These are phyloP conservation scores for Eupeodes latifasciatus DNA, from an alignment of 2,888 invertebrate species.

Conservation along the genomic window DNA sequence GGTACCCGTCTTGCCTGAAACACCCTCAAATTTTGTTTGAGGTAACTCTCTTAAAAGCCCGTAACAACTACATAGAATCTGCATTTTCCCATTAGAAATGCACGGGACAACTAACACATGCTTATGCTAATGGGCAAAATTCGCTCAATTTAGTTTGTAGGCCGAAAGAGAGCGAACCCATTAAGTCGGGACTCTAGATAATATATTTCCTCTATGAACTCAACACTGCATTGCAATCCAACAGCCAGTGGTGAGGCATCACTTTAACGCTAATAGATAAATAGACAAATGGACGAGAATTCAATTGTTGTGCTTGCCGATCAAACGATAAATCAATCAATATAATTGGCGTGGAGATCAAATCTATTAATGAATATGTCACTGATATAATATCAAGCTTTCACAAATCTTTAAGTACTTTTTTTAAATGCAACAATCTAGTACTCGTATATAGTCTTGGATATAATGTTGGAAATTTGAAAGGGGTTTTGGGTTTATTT, in stretches of 20 bases:
- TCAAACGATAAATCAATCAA: constrained; percentile 73
- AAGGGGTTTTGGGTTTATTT: too few relatives aligned
- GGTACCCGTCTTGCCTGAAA: too few relatives aligned
- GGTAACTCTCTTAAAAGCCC: too few relatives aligned
- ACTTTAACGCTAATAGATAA: constrained; percentile 35
- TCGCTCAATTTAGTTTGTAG: too few relatives aligned
- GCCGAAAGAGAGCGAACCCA: too few relatives aligned
- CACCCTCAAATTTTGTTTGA: too few relatives aligned
- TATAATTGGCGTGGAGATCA: constrained; percentile 50
- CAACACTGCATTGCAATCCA: constrained; percentile 1
- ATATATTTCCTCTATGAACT: too few relatives aligned
- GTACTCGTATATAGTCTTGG: not conserved
- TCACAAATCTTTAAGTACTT: not conserved
- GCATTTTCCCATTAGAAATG: too few relatives aligned
- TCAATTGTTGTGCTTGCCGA: constrained; percentile 57
- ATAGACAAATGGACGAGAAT: constrained; percentile 61
- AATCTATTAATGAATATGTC: constrained; percentile 61
- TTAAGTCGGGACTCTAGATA: too few relatives aligned
- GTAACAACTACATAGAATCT: too few relatives aligned
- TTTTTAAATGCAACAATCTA: not conserved
- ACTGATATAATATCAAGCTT: constrained; percentile 51
- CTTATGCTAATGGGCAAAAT: too few relatives aligned
- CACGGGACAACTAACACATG: too few relatives aligned
- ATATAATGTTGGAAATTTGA: not conserved
- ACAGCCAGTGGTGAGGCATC: constrained; percentile 4